Percentiles rank a stretch among this genome's conserved stretches.
Evolutionary conservation across 2,113 vertebrate genomes (phyloP).

Genomic region (Cranoglanis bouderius): DNA sequence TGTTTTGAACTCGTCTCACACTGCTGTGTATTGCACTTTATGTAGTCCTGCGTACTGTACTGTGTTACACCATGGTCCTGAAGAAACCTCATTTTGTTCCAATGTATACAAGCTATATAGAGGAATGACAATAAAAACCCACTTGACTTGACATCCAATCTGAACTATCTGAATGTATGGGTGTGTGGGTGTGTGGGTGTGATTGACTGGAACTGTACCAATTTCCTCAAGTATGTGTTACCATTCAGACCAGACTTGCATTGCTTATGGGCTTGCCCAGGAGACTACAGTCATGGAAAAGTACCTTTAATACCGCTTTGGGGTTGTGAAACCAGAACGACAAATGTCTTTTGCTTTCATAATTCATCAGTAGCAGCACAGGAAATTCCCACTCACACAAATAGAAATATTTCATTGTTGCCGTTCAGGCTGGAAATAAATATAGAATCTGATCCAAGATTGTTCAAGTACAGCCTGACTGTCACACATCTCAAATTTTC

Average conservation of each 20-base stretch:
- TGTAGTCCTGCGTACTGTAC: no score
- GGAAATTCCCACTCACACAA: not conserved
- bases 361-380: not conserved
- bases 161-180: not conserved
- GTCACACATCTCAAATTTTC: not conserved
- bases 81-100: no score
- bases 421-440: not conserved
- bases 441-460: not conserved
- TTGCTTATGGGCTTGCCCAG: not conserved
- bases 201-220: not conserved
- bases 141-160: not conserved
- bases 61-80: no score
- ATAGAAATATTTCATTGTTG: not conserved
- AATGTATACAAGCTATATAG: no score
- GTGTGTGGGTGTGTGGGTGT: not conserved
- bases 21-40: no score
- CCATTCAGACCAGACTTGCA: not conserved
- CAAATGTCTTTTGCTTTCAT: constrained; percentile 16
- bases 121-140: no score
- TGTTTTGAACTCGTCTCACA: no score
- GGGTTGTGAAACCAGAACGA: constrained; percentile 4
- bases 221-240: not conserved
- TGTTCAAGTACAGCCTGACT: not conserved
- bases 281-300: constrained; percentile 1
- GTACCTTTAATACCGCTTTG: constrained; percentile 9